A percentile compares a stretch with the other conserved stretches of the same genome.
These are phyloP conservation scores for Brachionus paranguensis DNA, from an alignment of 1,140 invertebrate genomes.

Conservation along the genomic window DNA sequence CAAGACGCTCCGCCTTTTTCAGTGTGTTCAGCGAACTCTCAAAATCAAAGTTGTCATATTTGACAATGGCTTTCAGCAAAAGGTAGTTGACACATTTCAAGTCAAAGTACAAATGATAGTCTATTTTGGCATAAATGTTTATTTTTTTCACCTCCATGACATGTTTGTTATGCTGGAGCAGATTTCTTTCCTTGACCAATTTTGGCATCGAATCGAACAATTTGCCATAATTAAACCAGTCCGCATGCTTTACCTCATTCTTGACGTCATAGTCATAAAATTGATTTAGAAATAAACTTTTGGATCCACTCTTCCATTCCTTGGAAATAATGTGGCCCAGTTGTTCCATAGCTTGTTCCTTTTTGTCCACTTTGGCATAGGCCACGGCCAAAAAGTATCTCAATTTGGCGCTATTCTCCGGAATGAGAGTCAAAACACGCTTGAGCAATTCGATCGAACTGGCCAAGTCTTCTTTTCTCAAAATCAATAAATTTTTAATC, in stretches of 20 bases:
- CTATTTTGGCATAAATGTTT: neutral
- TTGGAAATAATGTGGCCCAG: neutral
- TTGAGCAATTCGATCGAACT: neutral
- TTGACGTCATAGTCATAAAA: neutral
- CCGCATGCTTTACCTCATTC: neutral
- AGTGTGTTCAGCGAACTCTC: neutral
- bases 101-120: constrained; percentile 20
- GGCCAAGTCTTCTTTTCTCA: neutral
- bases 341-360: neutral
- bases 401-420: neutral
- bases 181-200: constrained; percentile 6
- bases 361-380: neutral
- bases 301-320: neutral
- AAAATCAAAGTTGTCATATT: neutral
- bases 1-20: constrained; percentile 17
- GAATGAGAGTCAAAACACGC: neutral
- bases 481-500: neutral
- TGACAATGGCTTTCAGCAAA: neutral
- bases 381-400: neutral
- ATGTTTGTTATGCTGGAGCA: neutral
- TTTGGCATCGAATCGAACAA: constrained; percentile 13
- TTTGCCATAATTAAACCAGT: neutral
- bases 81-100: constrained; percentile 22
- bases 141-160: neutral
- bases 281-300: neutral